phyloP scores from a whole-genome alignment of 2,888 invertebrate genomes.

The Autographa gamma region DNA sequence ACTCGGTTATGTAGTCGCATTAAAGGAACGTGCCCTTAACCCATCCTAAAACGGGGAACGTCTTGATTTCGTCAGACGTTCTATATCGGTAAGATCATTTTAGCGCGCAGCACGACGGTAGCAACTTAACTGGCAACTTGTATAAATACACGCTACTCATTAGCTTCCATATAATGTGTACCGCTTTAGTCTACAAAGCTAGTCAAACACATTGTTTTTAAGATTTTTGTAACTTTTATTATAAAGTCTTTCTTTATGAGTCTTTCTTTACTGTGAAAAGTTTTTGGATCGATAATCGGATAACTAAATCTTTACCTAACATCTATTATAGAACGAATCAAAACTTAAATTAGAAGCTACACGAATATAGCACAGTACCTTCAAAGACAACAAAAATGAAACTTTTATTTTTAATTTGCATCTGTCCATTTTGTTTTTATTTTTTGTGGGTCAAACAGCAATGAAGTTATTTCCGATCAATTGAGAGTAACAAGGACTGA shows the following conservation, averaged over 20 bases:
- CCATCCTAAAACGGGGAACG: slow-evolving; percentile 39
- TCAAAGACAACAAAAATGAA: no score
- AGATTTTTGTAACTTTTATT: neutral
- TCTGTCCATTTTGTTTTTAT: slow-evolving; percentile 35
- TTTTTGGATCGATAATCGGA: no score
- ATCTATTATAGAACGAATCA: no score
- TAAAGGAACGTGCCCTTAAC: slow-evolving; percentile 36
- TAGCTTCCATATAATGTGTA: slow-evolving; percentile 11
- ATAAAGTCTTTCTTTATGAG: no score
- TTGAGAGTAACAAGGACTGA: slow-evolving; percentile 64
- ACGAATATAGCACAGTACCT: no score
- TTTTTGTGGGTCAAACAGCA: slow-evolving; percentile 59
- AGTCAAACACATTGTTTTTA: neutral
- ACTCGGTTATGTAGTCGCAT: slow-evolving; percentile 12
- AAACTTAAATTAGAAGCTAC: no score
- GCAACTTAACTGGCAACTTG: slow-evolving; percentile 25
- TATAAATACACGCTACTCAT: slow-evolving; percentile 28
- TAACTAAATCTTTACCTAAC: no score
- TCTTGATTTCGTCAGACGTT: slow-evolving; percentile 53
- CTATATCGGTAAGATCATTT: slow-evolving; percentile 50
- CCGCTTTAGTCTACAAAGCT: slow-evolving; percentile 17
- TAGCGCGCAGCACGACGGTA: slow-evolving; percentile 27
- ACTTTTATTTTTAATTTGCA: neutral
- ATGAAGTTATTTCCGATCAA: slow-evolving; percentile 64
- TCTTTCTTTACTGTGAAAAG: no score